These are phyloP conservation scores for Sminthurinus signatus DNA, from an alignment of 1,140 invertebrate genomes.

Conservation along the genomic window DNA sequence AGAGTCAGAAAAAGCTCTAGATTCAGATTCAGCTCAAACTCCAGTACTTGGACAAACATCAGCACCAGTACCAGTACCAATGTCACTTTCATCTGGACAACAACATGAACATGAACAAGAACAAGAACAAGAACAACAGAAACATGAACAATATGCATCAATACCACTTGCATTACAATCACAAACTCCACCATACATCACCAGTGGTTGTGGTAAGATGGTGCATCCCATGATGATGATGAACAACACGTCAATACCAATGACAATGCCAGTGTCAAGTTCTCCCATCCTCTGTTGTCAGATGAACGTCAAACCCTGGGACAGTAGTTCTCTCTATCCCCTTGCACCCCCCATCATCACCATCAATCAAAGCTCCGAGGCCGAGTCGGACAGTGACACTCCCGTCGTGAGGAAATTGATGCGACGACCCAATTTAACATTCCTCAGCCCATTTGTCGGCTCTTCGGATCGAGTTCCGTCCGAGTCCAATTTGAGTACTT, in stretches of 20 bases:
- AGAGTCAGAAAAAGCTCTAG: too few species aligned
- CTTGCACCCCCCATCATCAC: constrained; percentile 63
- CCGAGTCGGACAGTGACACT: constrained; percentile 61
- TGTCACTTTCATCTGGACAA: too few species aligned
- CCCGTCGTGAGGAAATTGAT: constrained; percentile 37
- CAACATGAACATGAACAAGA: too few species aligned
- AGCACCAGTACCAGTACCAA: too few species aligned
- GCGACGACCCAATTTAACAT: constrained; percentile 55
- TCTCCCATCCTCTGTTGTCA: constrained; percentile 6
- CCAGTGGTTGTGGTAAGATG: too few species aligned
- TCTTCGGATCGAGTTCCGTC: constrained; percentile 63
- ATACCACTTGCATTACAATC: too few species aligned
- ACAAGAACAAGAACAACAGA: too few species aligned
- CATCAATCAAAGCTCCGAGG: constrained; percentile 64
- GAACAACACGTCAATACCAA: too few species aligned
- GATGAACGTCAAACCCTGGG: constrained; percentile 25
- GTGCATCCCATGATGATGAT: too few species aligned
- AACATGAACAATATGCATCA: too few species aligned
- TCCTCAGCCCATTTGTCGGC: constrained; percentile 68
- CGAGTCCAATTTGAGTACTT: constrained; percentile 70
- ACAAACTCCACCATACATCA: constrained; percentile 5
- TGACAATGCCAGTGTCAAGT: not conserved
- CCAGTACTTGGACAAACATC: too few species aligned
- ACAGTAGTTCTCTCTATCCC: constrained; percentile 42
- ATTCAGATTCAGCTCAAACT: too few species aligned